Base-by-base conservation (phyloP, 2,888 invertebrate genomes). In the Balanococcus diminutus region DNA sequence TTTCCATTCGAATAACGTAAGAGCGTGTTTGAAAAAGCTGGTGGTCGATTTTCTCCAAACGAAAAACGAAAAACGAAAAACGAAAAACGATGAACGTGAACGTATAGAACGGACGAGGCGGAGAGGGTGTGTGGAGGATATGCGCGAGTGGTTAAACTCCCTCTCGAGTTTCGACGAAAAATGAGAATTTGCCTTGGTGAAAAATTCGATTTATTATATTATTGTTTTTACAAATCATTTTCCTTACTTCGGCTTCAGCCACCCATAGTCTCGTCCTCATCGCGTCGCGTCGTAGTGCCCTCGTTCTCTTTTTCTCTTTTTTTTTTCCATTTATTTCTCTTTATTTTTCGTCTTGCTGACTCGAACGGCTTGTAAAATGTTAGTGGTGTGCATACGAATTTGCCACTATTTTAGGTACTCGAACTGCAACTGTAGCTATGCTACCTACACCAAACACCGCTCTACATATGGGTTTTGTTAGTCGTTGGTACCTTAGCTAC, bases 1-100 rank as follows among this genome's bases (percentile, higher is more conserved):
- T 84, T 84, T 84, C 84, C 84, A 84, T 84, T 39, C 67, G 84
- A 84, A 84, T 67, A 84, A 67, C 84, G 67, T 19, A 19, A 61
- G 39, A 61, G 84, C 56, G 56, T 67, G 36, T 67, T 67, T 22
- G 31, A 61, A 79, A 79, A 79, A 79, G 75, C 75, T 79, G 75
- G 75, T 79, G 75, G 75, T 79, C 75, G 75, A 79, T 79, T 79
- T 79, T 79, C 75, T 36, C 75, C 19, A 4, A 79, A 36, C 75
- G 75, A 19, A 79, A 36, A 56, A 56, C 56, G 56, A 56, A 56
- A 56, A 56, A 56, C 19, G 56, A 36, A 36, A 36, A 36, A 36
- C 36, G 36, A 36, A 36, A 36, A 36, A 36, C 36, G 36, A 36
- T 6, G 8, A 36, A 36, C 36, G 36, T 6, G 8, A 36, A 36